Evolutionary conservation across 2,113 vertebrate genomes (phyloP).

Genomic region (Leptocoma aspasia): DNA sequence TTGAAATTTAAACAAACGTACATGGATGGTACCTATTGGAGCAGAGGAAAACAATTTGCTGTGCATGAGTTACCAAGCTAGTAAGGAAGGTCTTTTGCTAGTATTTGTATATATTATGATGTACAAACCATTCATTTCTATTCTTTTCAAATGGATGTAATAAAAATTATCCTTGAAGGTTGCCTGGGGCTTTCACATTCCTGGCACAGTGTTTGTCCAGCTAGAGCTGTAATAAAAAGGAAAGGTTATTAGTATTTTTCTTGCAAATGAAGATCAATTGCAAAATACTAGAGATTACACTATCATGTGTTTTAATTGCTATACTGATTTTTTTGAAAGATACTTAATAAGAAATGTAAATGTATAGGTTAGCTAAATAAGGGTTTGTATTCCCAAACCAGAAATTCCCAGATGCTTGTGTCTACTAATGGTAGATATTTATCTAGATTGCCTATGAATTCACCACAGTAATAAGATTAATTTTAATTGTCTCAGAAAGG

Average conservation of each 20-base stretch:
- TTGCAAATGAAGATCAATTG: neutral
- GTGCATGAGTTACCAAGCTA: neutral
- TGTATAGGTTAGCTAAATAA: slow-evolving; percentile 6
- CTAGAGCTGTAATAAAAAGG: neutral
- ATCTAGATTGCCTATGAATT: neutral
- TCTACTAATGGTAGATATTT: neutral
- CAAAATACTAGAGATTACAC: slow-evolving; percentile 6
- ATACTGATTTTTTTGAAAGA: slow-evolving; percentile 18
- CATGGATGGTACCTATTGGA: neutral
- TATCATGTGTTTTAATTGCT: neutral
- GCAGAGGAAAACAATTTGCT: neutral
- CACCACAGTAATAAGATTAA: neutral
- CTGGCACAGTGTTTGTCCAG: neutral
- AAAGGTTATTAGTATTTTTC: neutral
- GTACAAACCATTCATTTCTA: neutral
- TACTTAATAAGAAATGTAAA: slow-evolving; percentile 26
- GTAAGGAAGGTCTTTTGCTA: neutral
- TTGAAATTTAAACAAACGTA: neutral
- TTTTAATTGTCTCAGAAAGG: neutral
- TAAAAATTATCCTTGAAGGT: neutral
- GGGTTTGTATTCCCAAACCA: neutral
- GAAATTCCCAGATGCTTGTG: neutral
- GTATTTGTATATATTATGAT: neutral
- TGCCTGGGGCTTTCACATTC: neutral
- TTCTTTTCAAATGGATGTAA: neutral